phyloP scores from a whole-genome alignment of 2,113 vertebrate species.

The Dicerorhinus sumatrensis region DNA sequence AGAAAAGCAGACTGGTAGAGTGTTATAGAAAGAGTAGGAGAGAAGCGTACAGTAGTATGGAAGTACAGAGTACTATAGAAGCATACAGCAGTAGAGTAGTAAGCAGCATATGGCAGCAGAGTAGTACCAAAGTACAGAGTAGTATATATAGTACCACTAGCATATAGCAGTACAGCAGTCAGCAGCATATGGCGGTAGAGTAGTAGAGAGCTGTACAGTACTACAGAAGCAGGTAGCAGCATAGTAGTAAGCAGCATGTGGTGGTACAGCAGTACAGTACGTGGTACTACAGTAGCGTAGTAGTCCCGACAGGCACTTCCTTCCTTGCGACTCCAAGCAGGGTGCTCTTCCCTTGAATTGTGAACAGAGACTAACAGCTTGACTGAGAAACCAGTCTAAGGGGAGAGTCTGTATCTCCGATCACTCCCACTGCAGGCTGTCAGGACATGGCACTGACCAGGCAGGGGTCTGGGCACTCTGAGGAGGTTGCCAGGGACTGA shows the following conservation, averaged over 20 bases:
- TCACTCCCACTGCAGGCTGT: too few species aligned
- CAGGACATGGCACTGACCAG: neutral
- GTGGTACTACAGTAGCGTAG: accelerated
- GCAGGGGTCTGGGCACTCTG: neutral
- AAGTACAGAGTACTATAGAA: neutral
- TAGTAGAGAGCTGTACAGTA: neutral
- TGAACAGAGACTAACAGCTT: neutral
- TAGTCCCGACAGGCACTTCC: neutral
- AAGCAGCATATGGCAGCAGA: too few species aligned
- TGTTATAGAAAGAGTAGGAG: neutral
- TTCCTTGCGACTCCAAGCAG: neutral
- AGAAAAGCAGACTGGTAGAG: neutral
- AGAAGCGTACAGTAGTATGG: accelerated
- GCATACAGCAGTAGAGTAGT: neutral
- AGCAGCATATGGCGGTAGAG: neutral
- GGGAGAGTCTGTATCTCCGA: too few species aligned
- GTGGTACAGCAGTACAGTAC: neutral
- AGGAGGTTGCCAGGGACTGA: neutral
- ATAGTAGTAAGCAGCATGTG: accelerated
- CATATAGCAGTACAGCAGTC: too few species aligned
- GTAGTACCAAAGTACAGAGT: too few species aligned
- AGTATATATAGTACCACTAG: accelerated
- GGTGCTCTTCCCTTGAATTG: neutral
- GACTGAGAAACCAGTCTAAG: neutral
- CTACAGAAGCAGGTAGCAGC: neutral